Conservation (phyloP, 2,113 vertebrate species). For the Ranitomeya imitator region DNA sequence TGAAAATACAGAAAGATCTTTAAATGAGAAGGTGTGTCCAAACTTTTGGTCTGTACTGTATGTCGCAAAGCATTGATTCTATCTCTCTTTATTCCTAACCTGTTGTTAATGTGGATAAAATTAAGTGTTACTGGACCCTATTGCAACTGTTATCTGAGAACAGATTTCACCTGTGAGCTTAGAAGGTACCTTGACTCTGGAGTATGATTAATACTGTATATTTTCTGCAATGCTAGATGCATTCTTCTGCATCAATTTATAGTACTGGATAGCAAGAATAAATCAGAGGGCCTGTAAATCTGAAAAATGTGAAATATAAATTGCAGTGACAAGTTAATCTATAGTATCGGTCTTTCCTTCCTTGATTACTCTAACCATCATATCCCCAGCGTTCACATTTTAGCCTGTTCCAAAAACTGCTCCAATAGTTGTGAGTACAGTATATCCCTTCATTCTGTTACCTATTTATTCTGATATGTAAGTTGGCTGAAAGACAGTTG, state of each 20-base stretch:
- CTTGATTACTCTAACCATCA: not conserved
- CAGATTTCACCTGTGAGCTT: too few relatives aligned
- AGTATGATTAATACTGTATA: too few relatives aligned
- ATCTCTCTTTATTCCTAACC: too few relatives aligned
- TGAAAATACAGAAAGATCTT: too few relatives aligned
- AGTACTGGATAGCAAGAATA: not conserved
- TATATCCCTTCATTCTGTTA: not conserved
- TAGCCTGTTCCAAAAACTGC: not conserved
- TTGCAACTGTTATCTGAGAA: too few relatives aligned
- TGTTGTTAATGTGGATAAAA: too few relatives aligned
- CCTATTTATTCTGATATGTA: conserved; percentile 3
- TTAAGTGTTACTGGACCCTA: too few relatives aligned
- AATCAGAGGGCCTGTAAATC: not conserved
- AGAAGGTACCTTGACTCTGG: too few relatives aligned
- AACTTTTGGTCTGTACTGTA: too few relatives aligned
- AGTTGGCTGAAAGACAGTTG: not conserved
- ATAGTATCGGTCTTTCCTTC: not conserved
- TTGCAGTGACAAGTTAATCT: not conserved
- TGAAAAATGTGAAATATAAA: not conserved
- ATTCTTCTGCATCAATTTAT: not conserved
- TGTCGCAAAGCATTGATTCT: too few relatives aligned
- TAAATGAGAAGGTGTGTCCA: too few relatives aligned
- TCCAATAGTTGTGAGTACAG: not conserved
- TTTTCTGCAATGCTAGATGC: too few relatives aligned
- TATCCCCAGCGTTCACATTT: not conserved